Base-by-base conservation (phyloP, 2,888 invertebrate genomes). In the Dioctria linearis region DNA sequence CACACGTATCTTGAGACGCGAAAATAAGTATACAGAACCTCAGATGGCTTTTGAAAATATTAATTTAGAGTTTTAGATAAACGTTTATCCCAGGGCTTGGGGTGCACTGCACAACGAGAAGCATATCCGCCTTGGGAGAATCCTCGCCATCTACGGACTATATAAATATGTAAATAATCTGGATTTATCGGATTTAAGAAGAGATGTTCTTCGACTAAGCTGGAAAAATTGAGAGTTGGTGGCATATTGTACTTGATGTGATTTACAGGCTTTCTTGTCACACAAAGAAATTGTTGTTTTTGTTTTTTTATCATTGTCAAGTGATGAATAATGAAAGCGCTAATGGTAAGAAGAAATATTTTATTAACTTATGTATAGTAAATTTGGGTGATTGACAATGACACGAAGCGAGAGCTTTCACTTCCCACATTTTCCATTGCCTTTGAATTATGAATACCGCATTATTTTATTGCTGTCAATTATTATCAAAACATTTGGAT, bases 161-260 rank as follows among this genome's bases (percentile, higher is more conserved):
- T 42, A 81, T 81, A 81, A 81, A 79, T 81, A 81, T 81, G 81
- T 79, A 81, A 81, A 81, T 81, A 79, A 81, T 81, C 81, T 75
- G 81, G 81, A 79, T 81, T 81, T 81, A 81, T 81, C 81, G 79
- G 79, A 81, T 81, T 81, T 81, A 54, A 61, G 42, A 57, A 40
- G 43, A 76, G 76, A 76, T 76, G 59, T 59, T 59, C 73, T 59
- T 59, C 63, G n/a, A 49, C 75, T 61, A 42, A 75, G 43, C 25
- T 25, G 49, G 42, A 76, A 76, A 76, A 63, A 63, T 63, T 49
- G 61, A 63, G 76, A 46, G 37, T 63, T 43, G 39, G 76, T 63
- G 76, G 9, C 11, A 46, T 42, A 49, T 37, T 46, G 57, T 63
- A 13, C 63, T 76, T 51, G 11, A 9, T 39, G 37, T 76, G 76